phyloP scores from a whole-genome alignment of 1,140 invertebrate genomes.

The Eupeodes corollae region DNA sequence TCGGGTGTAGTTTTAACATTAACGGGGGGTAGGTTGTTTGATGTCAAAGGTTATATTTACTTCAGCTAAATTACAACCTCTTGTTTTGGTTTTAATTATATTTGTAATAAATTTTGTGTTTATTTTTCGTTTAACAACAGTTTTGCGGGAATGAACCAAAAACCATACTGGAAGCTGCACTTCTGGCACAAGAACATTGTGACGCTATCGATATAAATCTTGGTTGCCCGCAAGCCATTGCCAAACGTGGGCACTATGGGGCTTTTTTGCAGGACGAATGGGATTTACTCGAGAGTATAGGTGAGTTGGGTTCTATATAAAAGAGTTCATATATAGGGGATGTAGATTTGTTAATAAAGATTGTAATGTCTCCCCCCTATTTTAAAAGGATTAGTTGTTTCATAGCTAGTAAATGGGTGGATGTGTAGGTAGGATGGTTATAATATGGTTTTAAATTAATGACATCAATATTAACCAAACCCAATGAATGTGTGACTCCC shows the following conservation, averaged over 20 bases:
- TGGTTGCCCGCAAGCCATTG: conserved; percentile 93
- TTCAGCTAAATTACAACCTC: neutral
- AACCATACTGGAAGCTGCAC: conserved; percentile 73
- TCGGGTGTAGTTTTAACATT: no score
- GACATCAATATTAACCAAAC: neutral
- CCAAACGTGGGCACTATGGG: conserved; percentile 77
- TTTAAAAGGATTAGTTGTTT: neutral
- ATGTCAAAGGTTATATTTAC: no score
- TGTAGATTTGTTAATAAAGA: no score
- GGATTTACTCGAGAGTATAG: conserved; percentile 70
- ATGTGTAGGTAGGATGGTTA: neutral
- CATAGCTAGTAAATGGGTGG: neutral
- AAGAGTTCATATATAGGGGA: no score
- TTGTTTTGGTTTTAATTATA: neutral
- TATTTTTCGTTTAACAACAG: conserved; percentile 41
- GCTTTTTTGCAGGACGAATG: conserved; percentile 95
- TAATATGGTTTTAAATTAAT: no score
- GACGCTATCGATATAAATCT: conserved; percentile 98
- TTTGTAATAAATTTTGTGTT: no score
- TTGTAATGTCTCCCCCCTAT: no score
- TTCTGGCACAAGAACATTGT: conserved; percentile 74
- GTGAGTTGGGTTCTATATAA: conserved; percentile 43
- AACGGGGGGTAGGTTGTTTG: no score
- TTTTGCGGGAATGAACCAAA: conserved; percentile 96
- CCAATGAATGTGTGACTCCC: neutral